A percentile compares a stretch with the other conserved stretches of the same genome.
Conservation (phyloP, 2,113 vertebrate species). For the Tilapia sparmanii region DNA sequence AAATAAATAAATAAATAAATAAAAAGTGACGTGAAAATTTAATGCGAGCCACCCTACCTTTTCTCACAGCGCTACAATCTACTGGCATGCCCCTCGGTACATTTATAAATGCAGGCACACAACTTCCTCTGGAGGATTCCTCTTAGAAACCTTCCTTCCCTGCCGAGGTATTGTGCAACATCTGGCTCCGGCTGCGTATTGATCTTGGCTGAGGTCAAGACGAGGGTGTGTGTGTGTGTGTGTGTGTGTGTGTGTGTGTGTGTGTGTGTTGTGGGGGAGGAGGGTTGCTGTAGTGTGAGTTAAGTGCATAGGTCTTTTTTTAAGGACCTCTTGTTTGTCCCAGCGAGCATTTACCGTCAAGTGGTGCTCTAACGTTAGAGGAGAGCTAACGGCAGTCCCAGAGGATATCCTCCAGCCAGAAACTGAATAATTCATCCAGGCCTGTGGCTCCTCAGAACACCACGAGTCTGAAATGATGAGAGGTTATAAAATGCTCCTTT, state of each 20-base stretch:
- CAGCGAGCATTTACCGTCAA: slow-evolving; percentile 61
- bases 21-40: not conserved
- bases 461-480: slow-evolving; percentile 25
- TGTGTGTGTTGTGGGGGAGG: not conserved
- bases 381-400: slow-evolving; percentile 21
- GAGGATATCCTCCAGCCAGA: slow-evolving; percentile 39
- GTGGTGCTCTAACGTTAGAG: slow-evolving; percentile 55
- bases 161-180: slow-evolving; percentile 56
- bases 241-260: not conserved
- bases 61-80: not conserved
- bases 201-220: slow-evolving; percentile 62
- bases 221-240: not conserved
- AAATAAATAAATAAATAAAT: not conserved
- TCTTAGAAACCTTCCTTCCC: slow-evolving; percentile 11
- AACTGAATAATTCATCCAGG: slow-evolving; percentile 68
- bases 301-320: slow-evolving; percentile 59
- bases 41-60: not conserved
- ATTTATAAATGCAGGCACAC: slow-evolving; percentile 45
- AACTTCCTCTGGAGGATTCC: slow-evolving; percentile 42
- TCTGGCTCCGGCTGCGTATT: slow-evolving; percentile 58
- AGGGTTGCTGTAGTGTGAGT: slow-evolving; percentile 17
- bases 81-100: not conserved
- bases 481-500: slow-evolving; percentile 15
- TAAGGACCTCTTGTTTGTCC: slow-evolving; percentile 62
- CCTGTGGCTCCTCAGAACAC: slow-evolving; percentile 41